A percentile compares a stretch with the other conserved stretches of the same genome.
Conservation (phyloP, 2,113 vertebrate species). For the Felis chaus region DNA sequence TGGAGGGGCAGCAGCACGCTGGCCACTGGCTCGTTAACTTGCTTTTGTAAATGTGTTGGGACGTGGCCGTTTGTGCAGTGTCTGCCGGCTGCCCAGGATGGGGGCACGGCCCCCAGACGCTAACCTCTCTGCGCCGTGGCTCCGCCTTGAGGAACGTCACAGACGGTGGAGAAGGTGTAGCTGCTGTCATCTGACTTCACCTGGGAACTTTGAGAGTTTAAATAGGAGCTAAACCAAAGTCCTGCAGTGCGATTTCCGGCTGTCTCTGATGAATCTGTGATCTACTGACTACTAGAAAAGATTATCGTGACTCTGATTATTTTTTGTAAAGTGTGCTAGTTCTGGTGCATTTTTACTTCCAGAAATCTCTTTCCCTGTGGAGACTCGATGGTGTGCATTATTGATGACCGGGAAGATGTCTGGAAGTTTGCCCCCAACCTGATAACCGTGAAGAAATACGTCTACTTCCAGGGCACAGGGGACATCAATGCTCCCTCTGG, state of each 20-base stretch:
- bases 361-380: conserved; percentile 99
- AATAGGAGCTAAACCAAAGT: neutral
- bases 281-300: accelerated
- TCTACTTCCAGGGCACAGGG: conserved; percentile 97
- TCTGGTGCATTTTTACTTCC: conserved; percentile 42
- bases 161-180: accelerated
- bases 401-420: conserved; percentile 98
- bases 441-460: conserved; percentile 99
- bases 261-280: no score
- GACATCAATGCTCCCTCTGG: conserved; percentile 96
- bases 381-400: conserved; percentile 99
- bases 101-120: neutral
- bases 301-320: neutral
- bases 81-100: neutral
- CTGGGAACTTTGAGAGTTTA: neutral
- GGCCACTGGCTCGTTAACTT: accelerated
- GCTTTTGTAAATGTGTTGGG: neutral
- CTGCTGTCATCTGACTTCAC: neutral
- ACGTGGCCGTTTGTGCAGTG: neutral
- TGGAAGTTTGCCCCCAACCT: conserved; percentile 99
- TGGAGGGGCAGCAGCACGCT: no score
- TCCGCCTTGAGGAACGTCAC: neutral
- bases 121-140: neutral
- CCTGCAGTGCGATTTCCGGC: neutral
- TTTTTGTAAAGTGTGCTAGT: neutral